Evolutionary conservation across 2,113 vertebrate species (phyloP), one percentile per base, ranked within the genome.

Genomic region (Anhinga anhinga): DNA sequence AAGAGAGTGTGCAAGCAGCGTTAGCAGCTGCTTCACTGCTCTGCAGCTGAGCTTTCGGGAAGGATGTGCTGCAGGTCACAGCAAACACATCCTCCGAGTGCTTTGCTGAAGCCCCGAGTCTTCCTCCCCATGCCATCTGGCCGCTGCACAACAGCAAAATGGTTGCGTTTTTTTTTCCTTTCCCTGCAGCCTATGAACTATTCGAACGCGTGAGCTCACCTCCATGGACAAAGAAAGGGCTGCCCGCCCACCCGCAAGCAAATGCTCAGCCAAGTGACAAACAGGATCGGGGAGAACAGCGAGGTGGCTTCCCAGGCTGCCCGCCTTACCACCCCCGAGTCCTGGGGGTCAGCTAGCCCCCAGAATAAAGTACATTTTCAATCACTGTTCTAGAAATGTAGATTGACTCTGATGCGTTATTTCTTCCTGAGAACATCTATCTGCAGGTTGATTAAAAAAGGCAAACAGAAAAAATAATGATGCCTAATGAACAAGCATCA

Each of bases 181-280:
- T 50, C 22, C 59, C 73, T 65, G n/a, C 58, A 94, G 93, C 49
- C 38, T 50, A 47, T 55, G 76, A 86, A 88, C 82, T 63, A 88
- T 40, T 55, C 45, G 76, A 89, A 71, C n/a, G 61, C 1, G 8
- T 76, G 71, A 95, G 87, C 74, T 94, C 91, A 96, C 93, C 91
- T 90, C 90, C 42, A 45, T 0, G 50, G 84, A 95, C 78, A 96
- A 92, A 94, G 45, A 36, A 53, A 65, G 66, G 53, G 66, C 82
- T 90, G 62, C 36, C 63, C 25, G 27, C 1, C 1, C 13, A 21
- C 52, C 82, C 26, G 10, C 3, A 3, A 80, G 42, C 71, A 55
- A 88, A 87, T 82, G 93, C 89, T 96, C 87, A 88, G 89, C 55
- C 93, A 85, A 95, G 79, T 34, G 82, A 82, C 86, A 90, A 91